These are phyloP conservation scores for Hirtodrosophila confusa DNA, from an alignment of 2,888 invertebrate species.

Conservation along the genomic window DNA sequence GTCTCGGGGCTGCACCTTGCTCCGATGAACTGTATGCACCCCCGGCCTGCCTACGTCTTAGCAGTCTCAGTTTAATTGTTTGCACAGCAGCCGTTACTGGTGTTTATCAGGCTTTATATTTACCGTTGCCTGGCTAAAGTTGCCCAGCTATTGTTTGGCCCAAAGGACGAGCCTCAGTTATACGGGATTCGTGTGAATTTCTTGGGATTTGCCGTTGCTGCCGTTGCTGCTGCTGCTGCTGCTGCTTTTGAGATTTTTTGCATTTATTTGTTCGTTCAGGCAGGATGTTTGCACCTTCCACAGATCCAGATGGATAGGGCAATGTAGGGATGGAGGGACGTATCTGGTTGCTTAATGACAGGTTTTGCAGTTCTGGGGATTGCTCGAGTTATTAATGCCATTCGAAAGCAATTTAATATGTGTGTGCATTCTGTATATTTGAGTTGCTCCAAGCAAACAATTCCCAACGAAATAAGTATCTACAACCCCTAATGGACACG, in stretches of 20 bases:
- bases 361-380: slow-evolving; percentile 51
- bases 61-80: slow-evolving; percentile 61
- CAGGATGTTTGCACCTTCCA: slow-evolving; percentile 80
- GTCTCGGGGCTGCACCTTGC: slow-evolving; percentile 61
- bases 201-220: slow-evolving; percentile 42
- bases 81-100: slow-evolving; percentile 68
- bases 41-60: slow-evolving; percentile 12
- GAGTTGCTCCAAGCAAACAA: slow-evolving; percentile 49
- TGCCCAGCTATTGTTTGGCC: slow-evolving; percentile 39
- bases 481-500: slow-evolving; percentile 62
- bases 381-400: slow-evolving; percentile 67
- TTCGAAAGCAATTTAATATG: slow-evolving; percentile 77
- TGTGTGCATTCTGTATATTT: slow-evolving; percentile 51
- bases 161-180: slow-evolving; percentile 35
- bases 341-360: slow-evolving; percentile 67
- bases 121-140: slow-evolving; percentile 42
- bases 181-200: slow-evolving; percentile 59
- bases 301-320: slow-evolving; percentile 19
- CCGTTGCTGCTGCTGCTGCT: slow-evolving; percentile 22
- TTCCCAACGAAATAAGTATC: slow-evolving; percentile 36
- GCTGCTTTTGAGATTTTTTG: slow-evolving; percentile 24
- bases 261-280: slow-evolving; percentile 19
- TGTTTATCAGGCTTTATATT: slow-evolving; percentile 53
- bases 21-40: slow-evolving; percentile 27
- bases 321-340: slow-evolving; percentile 22